These are phyloP conservation scores for Platyscapa corneri DNA, from an alignment of 1,140 invertebrate genomes.

Conservation along the genomic window DNA sequence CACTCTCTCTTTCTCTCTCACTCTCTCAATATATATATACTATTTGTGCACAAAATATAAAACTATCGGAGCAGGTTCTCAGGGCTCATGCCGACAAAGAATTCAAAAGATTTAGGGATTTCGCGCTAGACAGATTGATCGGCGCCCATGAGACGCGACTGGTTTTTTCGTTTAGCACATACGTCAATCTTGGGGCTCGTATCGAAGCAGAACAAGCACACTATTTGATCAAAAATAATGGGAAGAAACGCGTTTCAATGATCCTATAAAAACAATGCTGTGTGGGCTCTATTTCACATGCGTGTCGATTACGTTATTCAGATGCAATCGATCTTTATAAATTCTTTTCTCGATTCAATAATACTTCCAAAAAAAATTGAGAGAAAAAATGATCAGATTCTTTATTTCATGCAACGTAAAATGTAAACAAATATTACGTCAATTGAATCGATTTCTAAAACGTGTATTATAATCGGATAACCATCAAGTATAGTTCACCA, in stretches of 20 bases:
- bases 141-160: not conserved
- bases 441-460: not conserved
- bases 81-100: conserved; percentile 20
- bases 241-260: not conserved
- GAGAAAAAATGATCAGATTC: not conserved
- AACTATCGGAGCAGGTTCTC: not conserved
- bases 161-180: not conserved
- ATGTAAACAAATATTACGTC: not conserved
- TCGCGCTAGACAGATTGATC: conserved; percentile 20
- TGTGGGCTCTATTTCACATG: conserved; percentile 2
- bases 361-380: not conserved
- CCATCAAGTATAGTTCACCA: not conserved
- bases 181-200: conserved; percentile 19
- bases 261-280: conserved; percentile 8
- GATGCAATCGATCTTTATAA: conserved; percentile 28
- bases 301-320: conserved; percentile 29
- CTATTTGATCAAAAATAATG: not conserved
- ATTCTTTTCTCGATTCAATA: not conserved
- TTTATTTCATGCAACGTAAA: not conserved
- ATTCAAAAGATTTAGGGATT: conserved; percentile 7
- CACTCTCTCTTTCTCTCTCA: not conserved
- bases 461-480: not conserved
- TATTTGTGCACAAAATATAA: not conserved
- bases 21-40: too few species aligned
- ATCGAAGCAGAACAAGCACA: not conserved